Base-by-base conservation (phyloP, 2,113 vertebrate species). In the Cyrtonyx montezumae region DNA sequence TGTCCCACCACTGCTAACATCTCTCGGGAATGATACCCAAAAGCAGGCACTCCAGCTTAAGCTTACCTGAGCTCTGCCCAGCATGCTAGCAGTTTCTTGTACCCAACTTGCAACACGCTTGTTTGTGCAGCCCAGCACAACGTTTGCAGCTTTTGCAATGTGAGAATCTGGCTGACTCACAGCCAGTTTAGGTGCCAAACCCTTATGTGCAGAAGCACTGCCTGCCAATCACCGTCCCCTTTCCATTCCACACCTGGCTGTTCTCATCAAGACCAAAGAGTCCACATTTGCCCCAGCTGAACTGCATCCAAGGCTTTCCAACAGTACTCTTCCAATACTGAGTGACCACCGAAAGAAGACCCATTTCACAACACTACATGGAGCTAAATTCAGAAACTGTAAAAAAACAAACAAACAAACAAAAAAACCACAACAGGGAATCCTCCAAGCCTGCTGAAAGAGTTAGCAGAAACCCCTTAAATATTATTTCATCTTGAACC, bases 81-180 rank as follows among this genome's bases (percentile, higher is more conserved):
- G 67, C 1, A 0, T 2, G 9, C 43, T 14, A 4, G 42, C 17
- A 17, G 62, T 34, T 85, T 56, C 71, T 83, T 8, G 0, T 2
- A 17, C 51, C 71, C 0, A 0, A 22, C 88, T 91, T 90, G 20
- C 59, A 69, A 34, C 85, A 90, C n/a, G 11, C 59, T 62, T 77
- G 71, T 93, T 94, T 88, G 92, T 18, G 36, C 49, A 80, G 62
- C 49, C 68, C 55, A 42, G 82, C 43, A 79, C 40, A 71, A 63
- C 14, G n/a, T 71, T 74, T 90, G 79, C 92, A 85, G 59, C 36
- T 93, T 91, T 87, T 70, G 91, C 88, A 93, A 92, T 7, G 36
- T 65, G 53, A 61, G 36, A 84, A 22, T 46, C 59, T 9, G 4
- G 13, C 9, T 63, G 55, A 87, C 67, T 78, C 86, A 22, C 19